Conservation (phyloP, 2,113 vertebrate species). For the Brachyhypopomus gauderio region DNA sequence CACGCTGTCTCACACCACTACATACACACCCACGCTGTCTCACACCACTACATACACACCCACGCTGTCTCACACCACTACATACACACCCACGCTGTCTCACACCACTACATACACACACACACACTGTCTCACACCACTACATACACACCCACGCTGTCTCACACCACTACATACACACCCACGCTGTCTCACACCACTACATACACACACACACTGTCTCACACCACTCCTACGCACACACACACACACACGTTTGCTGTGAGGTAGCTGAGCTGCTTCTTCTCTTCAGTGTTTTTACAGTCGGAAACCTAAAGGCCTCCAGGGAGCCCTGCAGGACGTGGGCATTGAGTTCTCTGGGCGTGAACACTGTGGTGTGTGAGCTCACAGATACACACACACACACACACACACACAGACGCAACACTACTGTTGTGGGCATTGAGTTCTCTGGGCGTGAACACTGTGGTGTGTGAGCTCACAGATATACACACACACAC, state of each 20-base stretch:
- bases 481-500: not conserved
- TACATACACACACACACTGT: not conserved
- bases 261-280: not conserved
- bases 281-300: slow-evolving; percentile 82
- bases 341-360: slow-evolving; percentile 90
- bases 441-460: slow-evolving; percentile 89
- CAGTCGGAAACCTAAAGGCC: slow-evolving; percentile 87
- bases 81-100: no score
- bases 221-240: no score
- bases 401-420: not conserved
- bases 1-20: no score
- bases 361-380: slow-evolving; percentile 88
- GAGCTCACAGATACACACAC: not conserved
- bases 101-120: no score
- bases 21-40: no score
- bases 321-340: slow-evolving; percentile 91
- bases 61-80: no score
- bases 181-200: not conserved
- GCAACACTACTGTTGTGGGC: slow-evolving; percentile 60
- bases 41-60: no score
- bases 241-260: not conserved
- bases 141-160: no score
- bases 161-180: no score
- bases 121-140: no score
- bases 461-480: slow-evolving; percentile 81